A percentile compares a stretch with the other conserved stretches of the same genome.
Evolutionary conservation across 2,113 vertebrate species (phyloP).

Genomic region (Proterorhinus semilunaris): DNA sequence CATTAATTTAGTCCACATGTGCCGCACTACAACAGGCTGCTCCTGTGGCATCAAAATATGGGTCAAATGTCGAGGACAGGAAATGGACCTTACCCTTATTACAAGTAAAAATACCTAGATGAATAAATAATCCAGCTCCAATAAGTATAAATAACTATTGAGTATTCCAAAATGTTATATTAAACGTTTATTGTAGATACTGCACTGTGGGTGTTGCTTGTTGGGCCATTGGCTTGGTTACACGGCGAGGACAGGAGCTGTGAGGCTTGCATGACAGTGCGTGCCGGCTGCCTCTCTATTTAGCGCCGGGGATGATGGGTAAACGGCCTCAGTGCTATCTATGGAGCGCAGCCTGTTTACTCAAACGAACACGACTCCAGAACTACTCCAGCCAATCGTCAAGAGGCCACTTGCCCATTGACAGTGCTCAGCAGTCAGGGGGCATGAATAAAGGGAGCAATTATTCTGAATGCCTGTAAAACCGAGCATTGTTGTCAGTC

Average conservation of each 20-base stretch:
- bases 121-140: too few species aligned
- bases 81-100: too few species aligned
- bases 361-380: constrained; percentile 58
- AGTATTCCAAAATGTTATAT: too few species aligned
- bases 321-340: constrained; percentile 63
- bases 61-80: too few species aligned
- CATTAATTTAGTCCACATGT: too few species aligned
- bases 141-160: too few species aligned
- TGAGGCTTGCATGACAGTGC: constrained; percentile 33
- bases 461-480: constrained; percentile 22
- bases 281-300: constrained; percentile 43
- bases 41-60: too few species aligned
- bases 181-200: too few species aligned
- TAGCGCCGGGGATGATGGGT: constrained; percentile 44
- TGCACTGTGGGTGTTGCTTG: not conserved
- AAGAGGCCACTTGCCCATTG: constrained; percentile 49
- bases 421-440: constrained; percentile 30
- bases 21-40: too few species aligned
- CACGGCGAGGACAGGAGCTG: constrained; percentile 16
- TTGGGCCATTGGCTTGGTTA: not conserved
- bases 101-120: too few species aligned
- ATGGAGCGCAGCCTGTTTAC: constrained; percentile 68
- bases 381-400: constrained; percentile 44
- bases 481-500: not conserved
- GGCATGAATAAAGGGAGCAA: constrained; percentile 39